Conservation (phyloP, 2,888 invertebrate species). For the Ganaspis brasiliensis region DNA sequence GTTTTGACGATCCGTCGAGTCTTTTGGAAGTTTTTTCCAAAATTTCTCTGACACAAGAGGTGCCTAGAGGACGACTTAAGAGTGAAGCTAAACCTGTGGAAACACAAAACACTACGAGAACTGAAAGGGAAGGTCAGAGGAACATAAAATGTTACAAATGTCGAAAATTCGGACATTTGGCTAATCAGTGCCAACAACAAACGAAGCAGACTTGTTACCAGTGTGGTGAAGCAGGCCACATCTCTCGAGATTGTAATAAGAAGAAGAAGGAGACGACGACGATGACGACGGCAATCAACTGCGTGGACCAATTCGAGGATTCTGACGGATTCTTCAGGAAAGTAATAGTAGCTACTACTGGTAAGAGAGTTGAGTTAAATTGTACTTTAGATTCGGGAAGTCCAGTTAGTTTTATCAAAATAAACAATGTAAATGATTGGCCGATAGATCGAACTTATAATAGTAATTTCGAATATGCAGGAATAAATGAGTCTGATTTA, state of each 20-base stretch:
- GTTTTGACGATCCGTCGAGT: conserved; percentile 29
- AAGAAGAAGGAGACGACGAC: too few relatives aligned
- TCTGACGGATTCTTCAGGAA: too few relatives aligned
- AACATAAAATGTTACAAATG: background rate
- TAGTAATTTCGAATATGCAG: conserved; percentile 11
- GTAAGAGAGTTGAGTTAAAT: too few relatives aligned
- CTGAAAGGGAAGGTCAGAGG: background rate
- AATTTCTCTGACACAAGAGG: conserved; percentile 20
- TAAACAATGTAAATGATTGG: background rate
- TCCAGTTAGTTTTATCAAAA: too few relatives aligned
- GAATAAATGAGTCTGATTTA: conserved; percentile 31
- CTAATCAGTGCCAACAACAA: background rate
- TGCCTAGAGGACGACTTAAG: background rate
- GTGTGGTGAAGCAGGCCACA: background rate
- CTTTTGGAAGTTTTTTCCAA: conserved; percentile 52
- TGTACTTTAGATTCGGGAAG: too few relatives aligned
- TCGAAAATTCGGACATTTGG: background rate
- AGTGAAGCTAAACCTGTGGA: background rate
- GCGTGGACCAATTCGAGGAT: too few relatives aligned
- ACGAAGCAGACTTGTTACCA: background rate
- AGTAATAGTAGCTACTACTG: too few relatives aligned
- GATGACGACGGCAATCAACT: too few relatives aligned
- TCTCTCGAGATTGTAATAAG: too few relatives aligned
- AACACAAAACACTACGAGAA: background rate
- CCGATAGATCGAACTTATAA: background rate